phyloP scores from a whole-genome alignment of 2,888 invertebrate species.

The Lycocerus yunnanus region DNA sequence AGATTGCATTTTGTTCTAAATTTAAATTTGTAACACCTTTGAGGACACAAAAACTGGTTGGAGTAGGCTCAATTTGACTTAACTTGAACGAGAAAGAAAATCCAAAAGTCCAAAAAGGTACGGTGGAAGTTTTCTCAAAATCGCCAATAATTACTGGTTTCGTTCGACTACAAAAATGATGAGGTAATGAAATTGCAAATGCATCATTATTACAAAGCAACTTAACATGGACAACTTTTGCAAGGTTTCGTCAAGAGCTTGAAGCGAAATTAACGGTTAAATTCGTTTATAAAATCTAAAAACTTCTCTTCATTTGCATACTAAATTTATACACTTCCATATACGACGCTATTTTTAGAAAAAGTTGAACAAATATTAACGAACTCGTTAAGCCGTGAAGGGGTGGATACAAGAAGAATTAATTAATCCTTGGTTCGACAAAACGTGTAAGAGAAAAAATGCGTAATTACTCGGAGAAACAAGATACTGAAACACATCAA shows the following conservation, averaged over 20 bases:
- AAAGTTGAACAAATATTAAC: not conserved
- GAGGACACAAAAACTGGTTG: not conserved
- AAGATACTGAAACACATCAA: not conserved
- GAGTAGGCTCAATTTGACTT: not conserved
- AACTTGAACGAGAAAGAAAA: not conserved
- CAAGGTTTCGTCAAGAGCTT: not conserved
- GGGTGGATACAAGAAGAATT: not conserved
- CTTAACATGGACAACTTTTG: not conserved
- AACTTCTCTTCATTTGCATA: not conserved
- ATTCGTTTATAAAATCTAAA: not conserved
- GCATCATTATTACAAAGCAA: not conserved
- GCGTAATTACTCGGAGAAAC: not conserved
- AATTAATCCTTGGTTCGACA: not conserved
- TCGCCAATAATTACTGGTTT: not conserved
- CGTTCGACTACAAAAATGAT: not conserved
- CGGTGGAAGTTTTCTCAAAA: not conserved
- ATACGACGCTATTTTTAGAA: not conserved
- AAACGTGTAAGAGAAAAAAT: not conserved
- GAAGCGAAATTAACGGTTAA: not conserved
- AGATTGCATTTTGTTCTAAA: not conserved
- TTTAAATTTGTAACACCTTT: not conserved
- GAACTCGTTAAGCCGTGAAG: not conserved
- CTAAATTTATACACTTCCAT: not conserved
- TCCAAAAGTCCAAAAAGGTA: not conserved
- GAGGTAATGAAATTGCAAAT: not conserved